These are phyloP conservation scores for Apogon talboti DNA, from an alignment of 2,797 vertebrate species.

Conservation along the genomic window DNA sequence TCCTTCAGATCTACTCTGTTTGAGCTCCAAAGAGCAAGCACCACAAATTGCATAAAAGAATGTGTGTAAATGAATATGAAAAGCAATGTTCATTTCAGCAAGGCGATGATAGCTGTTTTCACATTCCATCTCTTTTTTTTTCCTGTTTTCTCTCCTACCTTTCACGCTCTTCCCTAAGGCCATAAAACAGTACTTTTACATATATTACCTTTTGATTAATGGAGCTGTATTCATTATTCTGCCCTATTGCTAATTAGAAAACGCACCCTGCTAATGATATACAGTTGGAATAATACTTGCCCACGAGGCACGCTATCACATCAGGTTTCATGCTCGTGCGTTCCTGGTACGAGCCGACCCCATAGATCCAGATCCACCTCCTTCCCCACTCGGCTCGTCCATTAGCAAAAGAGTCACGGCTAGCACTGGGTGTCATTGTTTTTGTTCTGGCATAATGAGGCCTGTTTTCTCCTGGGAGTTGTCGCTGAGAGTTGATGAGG, in stretches of 20 bases:
- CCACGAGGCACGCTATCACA: conserved; percentile 83
- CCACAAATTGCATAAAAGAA: conserved; percentile 78
- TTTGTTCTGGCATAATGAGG: conserved; percentile 77
- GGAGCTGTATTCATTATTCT: conserved; percentile 90
- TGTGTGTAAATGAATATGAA: conserved; percentile 81
- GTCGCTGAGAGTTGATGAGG: conserved; percentile 75
- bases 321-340: conserved; percentile 72
- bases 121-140: conserved; percentile 76
- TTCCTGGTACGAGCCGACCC: conserved; percentile 51
- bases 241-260: conserved; percentile 89
- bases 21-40: conserved; percentile 70
- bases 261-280: conserved; percentile 86
- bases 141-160: conserved; percentile 78
- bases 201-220: conserved; percentile 92
- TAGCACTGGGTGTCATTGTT: conserved; percentile 71
- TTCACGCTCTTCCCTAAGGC: conserved; percentile 81
- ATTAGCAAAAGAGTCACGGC: conserved; percentile 81
- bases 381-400: conserved; percentile 52
- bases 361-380: conserved; percentile 62
- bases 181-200: conserved; percentile 88
- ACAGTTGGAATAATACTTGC: conserved; percentile 88
- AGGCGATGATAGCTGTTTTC: conserved; percentile 73
- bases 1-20: conserved; percentile 51
- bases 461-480: conserved; percentile 73
- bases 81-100: conserved; percentile 71